These are phyloP conservation scores for Chrysolina oricalcia DNA, from an alignment of 2,888 invertebrate species.

Conservation along the genomic window DNA sequence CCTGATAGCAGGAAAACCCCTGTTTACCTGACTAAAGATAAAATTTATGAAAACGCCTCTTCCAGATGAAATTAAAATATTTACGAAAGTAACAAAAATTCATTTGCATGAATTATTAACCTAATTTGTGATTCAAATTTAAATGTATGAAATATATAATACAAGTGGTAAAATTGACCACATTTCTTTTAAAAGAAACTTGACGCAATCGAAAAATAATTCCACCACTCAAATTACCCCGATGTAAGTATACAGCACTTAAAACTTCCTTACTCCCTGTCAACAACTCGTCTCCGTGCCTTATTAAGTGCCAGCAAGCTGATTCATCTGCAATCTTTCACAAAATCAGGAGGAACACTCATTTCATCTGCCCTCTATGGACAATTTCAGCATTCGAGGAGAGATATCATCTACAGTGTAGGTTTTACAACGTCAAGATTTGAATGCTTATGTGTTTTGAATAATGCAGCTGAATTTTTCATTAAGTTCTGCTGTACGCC, in stretches of 20 bases:
- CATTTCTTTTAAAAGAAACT: too few relatives aligned
- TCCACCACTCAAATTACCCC: neutral
- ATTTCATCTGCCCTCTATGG: conserved; percentile 46
- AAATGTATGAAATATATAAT: too few relatives aligned
- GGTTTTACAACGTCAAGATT: conserved; percentile 49
- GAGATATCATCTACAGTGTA: conserved; percentile 49
- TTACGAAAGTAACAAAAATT: too few relatives aligned
- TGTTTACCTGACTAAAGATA: too few relatives aligned
- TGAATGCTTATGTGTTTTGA: conserved; percentile 49
- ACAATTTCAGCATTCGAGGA: conserved; percentile 41
- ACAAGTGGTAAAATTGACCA: too few relatives aligned
- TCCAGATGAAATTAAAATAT: too few relatives aligned
- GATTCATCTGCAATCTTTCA: conserved; percentile 41
- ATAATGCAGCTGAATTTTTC: conserved; percentile 39
- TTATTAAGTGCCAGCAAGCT: conserved; percentile 43
- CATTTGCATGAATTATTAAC: too few relatives aligned
- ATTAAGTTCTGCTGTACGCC: conserved; percentile 9
- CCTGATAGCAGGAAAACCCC: too few relatives aligned
- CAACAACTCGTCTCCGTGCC: conserved; percentile 27
- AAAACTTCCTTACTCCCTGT: conserved; percentile 22
- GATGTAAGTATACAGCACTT: conserved; percentile 5
- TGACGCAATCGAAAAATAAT: neutral
- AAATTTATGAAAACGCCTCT: too few relatives aligned
- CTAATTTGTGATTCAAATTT: too few relatives aligned
- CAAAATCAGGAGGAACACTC: conserved; percentile 43